A percentile compares a stretch with the other conserved stretches of the same genome.
These are phyloP conservation scores for Cephalotes varians DNA, from an alignment of 2,888 invertebrate genomes.

Conservation along the genomic window DNA sequence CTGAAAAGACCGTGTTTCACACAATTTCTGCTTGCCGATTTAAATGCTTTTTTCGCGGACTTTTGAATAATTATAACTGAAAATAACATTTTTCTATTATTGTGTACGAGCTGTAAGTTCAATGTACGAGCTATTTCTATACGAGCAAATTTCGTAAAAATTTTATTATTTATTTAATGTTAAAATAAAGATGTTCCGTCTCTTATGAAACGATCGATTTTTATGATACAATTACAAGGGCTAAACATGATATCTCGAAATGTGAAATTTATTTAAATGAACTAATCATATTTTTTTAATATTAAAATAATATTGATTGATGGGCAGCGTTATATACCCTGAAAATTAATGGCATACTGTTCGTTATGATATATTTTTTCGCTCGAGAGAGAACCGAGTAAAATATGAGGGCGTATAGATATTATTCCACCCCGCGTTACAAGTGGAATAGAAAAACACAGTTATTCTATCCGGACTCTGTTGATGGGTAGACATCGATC, in stretches of 20 bases:
- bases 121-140: neutral
- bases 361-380: neutral
- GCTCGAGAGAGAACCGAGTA: neutral
- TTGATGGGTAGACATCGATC: constrained; percentile 43
- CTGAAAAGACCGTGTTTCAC: constrained; percentile 10
- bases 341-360: neutral
- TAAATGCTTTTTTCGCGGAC: neutral
- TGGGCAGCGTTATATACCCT: neutral
- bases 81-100: neutral
- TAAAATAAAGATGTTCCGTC: neutral
- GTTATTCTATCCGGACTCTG: neutral
- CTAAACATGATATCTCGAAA: neutral
- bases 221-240: neutral
- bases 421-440: neutral
- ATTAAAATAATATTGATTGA: neutral
- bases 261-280: neutral
- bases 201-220: neutral
- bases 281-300: neutral
- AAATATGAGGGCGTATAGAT: constrained; percentile 10
- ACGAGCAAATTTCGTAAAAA: neutral
- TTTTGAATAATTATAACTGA: neutral
- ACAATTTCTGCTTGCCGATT: neutral
- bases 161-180: neutral
- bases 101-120: no score
- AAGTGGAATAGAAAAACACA: constrained; percentile 32